These are phyloP conservation scores for Clanis bilineata DNA, from an alignment of 2,888 invertebrate species.

Conservation along the genomic window DNA sequence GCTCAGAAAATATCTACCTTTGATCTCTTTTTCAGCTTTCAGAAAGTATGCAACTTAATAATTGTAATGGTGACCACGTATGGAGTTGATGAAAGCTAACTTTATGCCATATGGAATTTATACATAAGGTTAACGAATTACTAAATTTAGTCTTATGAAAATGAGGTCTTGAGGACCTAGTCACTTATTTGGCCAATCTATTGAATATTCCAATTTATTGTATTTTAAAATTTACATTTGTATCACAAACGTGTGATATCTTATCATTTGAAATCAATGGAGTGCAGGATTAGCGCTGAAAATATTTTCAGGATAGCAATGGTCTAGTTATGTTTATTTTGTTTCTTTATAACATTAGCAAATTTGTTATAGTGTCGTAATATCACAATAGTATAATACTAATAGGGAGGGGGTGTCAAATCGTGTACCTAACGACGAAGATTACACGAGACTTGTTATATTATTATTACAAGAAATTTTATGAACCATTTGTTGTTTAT, in stretches of 20 bases:
- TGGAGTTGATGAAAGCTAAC: constrained; percentile 82
- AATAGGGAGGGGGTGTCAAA: constrained; percentile 81
- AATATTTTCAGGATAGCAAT: constrained; percentile 80
- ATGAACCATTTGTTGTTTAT: constrained; percentile 79
- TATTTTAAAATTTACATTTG: constrained; percentile 75
- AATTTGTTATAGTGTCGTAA: constrained; percentile 81
- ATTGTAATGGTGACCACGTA: constrained; percentile 73
- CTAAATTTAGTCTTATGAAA: constrained; percentile 81
- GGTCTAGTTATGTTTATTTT: constrained; percentile 81
- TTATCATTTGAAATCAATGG: constrained; percentile 73
- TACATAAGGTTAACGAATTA: constrained; percentile 82
- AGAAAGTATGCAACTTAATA: constrained; percentile 80
- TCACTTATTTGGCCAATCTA: constrained; percentile 81
- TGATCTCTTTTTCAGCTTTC: constrained; percentile 82
- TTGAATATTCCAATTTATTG: constrained; percentile 81
- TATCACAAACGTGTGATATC: constrained; percentile 66
- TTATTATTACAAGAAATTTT: constrained; percentile 78
- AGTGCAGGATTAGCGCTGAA: constrained; percentile 78
- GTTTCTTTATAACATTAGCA: constrained; percentile 77
- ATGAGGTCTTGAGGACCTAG: constrained; percentile 78
- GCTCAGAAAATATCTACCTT: constrained; percentile 81
- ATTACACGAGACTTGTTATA: constrained; percentile 64
- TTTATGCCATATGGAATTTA: constrained; percentile 82
- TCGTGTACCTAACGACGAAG: constrained; percentile 71
- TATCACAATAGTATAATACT: constrained; percentile 81